Evolutionary conservation across 1,140 invertebrate genomes (phyloP).

Genomic region (Chironomus tepperi): DNA sequence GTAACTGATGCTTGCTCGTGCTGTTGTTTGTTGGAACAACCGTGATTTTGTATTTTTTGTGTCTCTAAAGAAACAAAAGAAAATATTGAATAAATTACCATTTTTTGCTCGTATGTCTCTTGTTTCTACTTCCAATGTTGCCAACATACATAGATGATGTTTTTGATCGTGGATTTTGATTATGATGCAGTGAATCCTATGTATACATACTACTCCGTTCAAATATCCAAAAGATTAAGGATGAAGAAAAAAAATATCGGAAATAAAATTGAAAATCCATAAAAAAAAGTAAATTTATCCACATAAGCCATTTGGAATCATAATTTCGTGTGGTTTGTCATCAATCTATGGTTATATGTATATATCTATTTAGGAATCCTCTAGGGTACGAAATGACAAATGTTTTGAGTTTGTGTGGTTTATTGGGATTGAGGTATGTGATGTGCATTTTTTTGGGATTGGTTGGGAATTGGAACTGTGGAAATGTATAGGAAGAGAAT

Average conservation of each 20-base stretch:
- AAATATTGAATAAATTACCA: conserved; percentile 14
- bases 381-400: background rate
- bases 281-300: background rate
- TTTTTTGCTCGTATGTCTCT: background rate
- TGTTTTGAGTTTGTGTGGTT: background rate
- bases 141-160: too few species aligned
- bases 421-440: background rate
- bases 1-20: too few species aligned
- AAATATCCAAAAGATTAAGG: too few species aligned
- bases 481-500: too few species aligned
- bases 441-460: too few species aligned
- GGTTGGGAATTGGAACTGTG: too few species aligned
- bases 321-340: conserved; percentile 12
- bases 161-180: too few species aligned
- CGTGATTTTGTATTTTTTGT: too few species aligned
- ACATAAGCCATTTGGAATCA: background rate
- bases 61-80: background rate
- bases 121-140: too few species aligned
- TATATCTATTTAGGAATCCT: background rate
- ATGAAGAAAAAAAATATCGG: background rate
- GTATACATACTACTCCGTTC: too few species aligned
- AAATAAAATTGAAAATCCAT: conserved; percentile 3
- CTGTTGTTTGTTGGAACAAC: too few species aligned
- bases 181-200: too few species aligned
- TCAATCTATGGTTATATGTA: background rate